phyloP scores from a whole-genome alignment of 2,888 invertebrate genomes.

The Folsomia candida region DNA sequence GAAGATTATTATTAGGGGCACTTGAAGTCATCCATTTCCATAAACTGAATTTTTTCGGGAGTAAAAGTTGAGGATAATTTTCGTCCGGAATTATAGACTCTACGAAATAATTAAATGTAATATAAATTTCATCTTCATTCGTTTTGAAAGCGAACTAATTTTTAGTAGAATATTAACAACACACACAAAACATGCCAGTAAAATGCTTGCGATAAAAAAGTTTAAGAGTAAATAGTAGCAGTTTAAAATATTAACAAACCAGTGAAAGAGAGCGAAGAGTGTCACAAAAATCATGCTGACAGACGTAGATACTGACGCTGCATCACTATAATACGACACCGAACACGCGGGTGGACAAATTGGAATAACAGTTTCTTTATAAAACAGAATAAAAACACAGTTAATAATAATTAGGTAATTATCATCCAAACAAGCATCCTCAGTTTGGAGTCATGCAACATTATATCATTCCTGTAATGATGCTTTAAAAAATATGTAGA shows the following conservation, averaged over 20 bases:
- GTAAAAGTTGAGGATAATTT: conserved; percentile 34
- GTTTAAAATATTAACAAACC: conserved; percentile 28
- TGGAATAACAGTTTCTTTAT: conserved; percentile 83
- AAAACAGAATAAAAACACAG: too few relatives aligned
- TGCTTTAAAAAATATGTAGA: not conserved
- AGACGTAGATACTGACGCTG: conserved; percentile 53
- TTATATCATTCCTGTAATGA: not conserved
- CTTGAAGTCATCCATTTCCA: conserved; percentile 22
- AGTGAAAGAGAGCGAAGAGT: conserved; percentile 40
- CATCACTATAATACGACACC: conserved; percentile 62
- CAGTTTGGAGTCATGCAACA: not conserved
- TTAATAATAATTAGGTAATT: conserved; percentile 14
- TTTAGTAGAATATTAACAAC: not conserved
- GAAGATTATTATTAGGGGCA: conserved; percentile 12
- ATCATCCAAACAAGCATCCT: not conserved
- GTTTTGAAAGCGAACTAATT: too few relatives aligned
- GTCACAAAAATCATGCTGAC: conserved; percentile 45
- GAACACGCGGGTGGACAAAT: conserved; percentile 91
- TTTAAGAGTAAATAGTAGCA: not conserved
- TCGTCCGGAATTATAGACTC: conserved; percentile 40
- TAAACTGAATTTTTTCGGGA: conserved; percentile 22
- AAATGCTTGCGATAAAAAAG: conserved; percentile 1
- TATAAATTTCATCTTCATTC: too few relatives aligned
- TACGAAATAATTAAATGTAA: conserved; percentile 20
- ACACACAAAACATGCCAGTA: not conserved